Evolutionary conservation across 2,797 vertebrate species (phyloP), one percentile per base, ranked within the genome.

Genomic region (Acanthopagrus latus): DNA sequence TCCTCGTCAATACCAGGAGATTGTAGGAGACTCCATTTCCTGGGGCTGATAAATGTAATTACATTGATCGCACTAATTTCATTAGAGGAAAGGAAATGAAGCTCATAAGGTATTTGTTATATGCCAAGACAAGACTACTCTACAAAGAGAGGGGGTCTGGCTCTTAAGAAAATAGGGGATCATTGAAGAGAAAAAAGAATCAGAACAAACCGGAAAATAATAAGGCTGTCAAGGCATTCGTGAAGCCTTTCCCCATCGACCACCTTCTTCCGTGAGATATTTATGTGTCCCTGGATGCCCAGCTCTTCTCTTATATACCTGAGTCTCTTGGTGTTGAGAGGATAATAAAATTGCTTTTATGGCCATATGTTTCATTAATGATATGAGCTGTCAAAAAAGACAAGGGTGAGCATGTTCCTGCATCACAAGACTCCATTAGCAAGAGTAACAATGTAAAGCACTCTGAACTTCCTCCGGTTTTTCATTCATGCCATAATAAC

Each of bases 61-160:
- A 86, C 77, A 88, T 85, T 88, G 83, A 92, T 89, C 79, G 81
- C 58, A 25, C 71, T 86, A 91, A 93, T 92, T 92, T 86, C 83
- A 90, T 91, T 86, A 83, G 62, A 57, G 71, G 67, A 76, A 78
- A 86, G 85, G 71, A 90, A 91, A 92, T 90, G 4, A 80, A 81
- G 71, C 91, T 85, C 65, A 80, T 75, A 75, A 73, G 74, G 78
- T 83, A 83, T 86, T 86, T 79, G 73, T 75, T 71, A 79, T 65
- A 74, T 44, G 70, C 43, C 62, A 75, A 83, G 66, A 77, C 72
- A 64, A 69, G 70, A 80, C 43, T 20, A 64, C 59, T 18, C 51
- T 62, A 58, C 54, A 71, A 48, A 73, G 66, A 20, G 29, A 6
- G 44, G 27, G 14, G n/a, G 43, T 48, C 7, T 48, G 43, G 38